These are phyloP conservation scores for Aix galericulata DNA, from an alignment of 2,113 vertebrate species.

Conservation along the genomic window DNA sequence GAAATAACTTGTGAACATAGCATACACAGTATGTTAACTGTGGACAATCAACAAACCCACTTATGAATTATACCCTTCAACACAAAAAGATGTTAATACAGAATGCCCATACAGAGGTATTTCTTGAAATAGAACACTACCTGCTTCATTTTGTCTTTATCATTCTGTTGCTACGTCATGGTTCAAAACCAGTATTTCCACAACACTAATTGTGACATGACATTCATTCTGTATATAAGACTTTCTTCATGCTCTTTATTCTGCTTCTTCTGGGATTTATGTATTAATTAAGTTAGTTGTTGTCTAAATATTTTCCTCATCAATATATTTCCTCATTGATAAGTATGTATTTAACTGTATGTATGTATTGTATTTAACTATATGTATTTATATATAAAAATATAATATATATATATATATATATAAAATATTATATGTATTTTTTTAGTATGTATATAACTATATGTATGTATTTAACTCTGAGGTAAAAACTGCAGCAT, in stretches of 20 bases:
- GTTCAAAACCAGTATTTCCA: accelerated
- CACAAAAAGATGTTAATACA: background rate
- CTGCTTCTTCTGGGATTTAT: background rate
- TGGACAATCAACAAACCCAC: background rate
- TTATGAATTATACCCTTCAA: background rate
- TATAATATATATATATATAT: too few species aligned
- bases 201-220: background rate
- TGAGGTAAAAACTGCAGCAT: background rate
- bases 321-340: background rate
- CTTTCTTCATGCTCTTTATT: background rate
- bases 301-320: background rate
- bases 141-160: background rate
- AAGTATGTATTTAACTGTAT: background rate
- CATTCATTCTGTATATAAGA: background rate
- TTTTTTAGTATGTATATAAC: too few species aligned
- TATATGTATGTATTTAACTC: background rate
- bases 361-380: too few species aligned
- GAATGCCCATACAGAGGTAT: background rate
- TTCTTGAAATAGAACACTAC: background rate
- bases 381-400: too few species aligned
- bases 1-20: background rate
- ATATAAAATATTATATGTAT: too few species aligned
- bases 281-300: background rate
- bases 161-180: background rate
- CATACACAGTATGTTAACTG: background rate